Conservation (phyloP, 2,888 invertebrate genomes). For the Luperina nickerlii region DNA sequence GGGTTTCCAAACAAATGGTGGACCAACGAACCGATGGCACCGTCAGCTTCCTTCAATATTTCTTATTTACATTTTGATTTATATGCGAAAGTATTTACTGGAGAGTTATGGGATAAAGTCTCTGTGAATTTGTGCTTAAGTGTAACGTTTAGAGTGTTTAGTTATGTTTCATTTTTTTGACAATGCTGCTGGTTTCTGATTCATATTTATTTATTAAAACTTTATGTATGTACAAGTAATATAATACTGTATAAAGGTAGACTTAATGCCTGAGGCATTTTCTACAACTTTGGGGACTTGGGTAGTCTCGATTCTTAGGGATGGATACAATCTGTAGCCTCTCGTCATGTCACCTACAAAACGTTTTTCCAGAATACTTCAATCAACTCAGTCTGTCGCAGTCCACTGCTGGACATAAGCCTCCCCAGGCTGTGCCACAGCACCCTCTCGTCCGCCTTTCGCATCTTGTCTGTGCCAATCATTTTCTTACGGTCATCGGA, state of each 20-base stretch:
- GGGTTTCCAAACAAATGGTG: slow-evolving; percentile 78
- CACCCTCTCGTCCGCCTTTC: too few relatives aligned
- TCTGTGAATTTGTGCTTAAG: background rate
- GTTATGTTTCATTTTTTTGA: background rate
- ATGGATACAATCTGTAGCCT: background rate
- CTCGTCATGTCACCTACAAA: background rate
- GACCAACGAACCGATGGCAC: slow-evolving; percentile 76
- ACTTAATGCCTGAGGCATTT: background rate
- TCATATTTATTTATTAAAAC: background rate
- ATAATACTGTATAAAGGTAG: background rate
- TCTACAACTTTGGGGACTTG: background rate
- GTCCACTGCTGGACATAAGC: background rate
- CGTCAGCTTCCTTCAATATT: slow-evolving; percentile 61
- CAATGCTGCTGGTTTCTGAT: background rate
- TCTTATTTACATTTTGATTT: slow-evolving; percentile 64
- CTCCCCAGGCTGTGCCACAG: too few relatives aligned
- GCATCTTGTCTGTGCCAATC: too few relatives aligned
- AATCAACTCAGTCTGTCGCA: background rate
- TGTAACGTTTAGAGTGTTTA: background rate
- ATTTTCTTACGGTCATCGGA: background rate
- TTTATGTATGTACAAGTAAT: background rate
- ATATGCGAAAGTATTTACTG: slow-evolving; percentile 52
- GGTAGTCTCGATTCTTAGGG: background rate
- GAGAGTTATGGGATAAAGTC: slow-evolving; percentile 30
- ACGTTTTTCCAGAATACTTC: background rate